These are phyloP conservation scores for Pseudoatta argentina DNA, from an alignment of 1,140 invertebrate species.

Conservation along the genomic window DNA sequence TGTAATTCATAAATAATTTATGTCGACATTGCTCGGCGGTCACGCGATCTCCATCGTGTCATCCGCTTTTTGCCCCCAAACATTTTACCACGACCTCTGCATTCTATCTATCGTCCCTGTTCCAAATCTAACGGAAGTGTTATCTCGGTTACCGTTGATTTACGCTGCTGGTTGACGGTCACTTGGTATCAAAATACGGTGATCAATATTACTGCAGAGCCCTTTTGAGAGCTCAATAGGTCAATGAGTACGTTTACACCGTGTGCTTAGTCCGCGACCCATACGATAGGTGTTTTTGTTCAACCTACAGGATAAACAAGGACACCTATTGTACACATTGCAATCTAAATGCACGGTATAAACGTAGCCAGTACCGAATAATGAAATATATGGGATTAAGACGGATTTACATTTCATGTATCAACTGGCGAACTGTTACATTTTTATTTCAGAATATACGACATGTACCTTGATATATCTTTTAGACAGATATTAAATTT, in stretches of 20 bases:
- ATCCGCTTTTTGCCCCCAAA: conserved; percentile 58
- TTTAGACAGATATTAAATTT: background rate
- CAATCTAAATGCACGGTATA: too few species aligned
- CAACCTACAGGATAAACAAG: too few species aligned
- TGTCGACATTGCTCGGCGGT: conserved; percentile 46
- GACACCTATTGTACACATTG: too few species aligned
- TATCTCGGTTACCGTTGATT: conserved; percentile 41
- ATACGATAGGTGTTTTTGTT: too few species aligned
- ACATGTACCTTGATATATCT: background rate
- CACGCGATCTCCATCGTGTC: conserved; percentile 69
- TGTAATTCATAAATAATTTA: conserved; percentile 72
- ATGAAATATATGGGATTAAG: background rate
- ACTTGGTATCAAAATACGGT: conserved; percentile 28
- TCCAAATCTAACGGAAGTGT: conserved; percentile 18
- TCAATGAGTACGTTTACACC: background rate
- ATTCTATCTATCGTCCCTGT: conserved; percentile 31
- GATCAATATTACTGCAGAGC: conserved; percentile 4
- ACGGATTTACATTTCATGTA: background rate
- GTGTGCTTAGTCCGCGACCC: too few species aligned
- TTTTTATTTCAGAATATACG: background rate
- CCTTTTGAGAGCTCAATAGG: background rate
- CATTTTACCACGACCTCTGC: background rate
- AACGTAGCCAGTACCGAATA: background rate
- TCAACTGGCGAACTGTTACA: background rate
- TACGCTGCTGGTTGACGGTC: conserved; percentile 13